Conservation (phyloP, 2,888 invertebrate species). For the Eupithecia tripunctaria region DNA sequence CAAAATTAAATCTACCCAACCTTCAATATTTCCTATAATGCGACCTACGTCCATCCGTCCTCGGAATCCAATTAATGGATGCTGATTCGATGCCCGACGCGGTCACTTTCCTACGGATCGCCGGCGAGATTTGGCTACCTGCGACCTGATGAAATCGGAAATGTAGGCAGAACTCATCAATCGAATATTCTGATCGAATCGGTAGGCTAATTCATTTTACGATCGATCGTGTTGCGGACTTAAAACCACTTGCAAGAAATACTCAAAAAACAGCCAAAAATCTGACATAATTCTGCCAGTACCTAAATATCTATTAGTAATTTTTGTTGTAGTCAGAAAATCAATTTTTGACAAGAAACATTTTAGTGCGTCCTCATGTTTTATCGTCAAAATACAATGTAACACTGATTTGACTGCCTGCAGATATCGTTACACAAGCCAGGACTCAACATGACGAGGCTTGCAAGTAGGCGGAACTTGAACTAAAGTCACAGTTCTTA, state of each 20-base stretch:
- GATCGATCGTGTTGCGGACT: neutral
- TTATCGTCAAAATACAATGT: neutral
- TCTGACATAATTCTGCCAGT: no score
- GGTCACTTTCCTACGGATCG: slow-evolving; percentile 38
- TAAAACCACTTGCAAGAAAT: neutral
- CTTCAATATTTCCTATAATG: neutral
- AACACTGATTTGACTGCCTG: neutral
- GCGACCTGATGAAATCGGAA: slow-evolving; percentile 23
- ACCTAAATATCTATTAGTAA: no score
- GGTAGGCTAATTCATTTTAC: neutral
- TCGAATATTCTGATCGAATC: neutral
- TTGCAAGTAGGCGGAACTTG: no score
- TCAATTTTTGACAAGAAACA: no score
- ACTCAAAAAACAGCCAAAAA: neutral
- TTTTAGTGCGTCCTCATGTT: no score
- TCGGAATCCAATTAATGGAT: slow-evolving; percentile 53
- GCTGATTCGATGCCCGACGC: slow-evolving; percentile 45
- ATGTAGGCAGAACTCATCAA: slow-evolving; percentile 10
- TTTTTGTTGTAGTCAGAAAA: no score
- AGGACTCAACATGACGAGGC: neutral
- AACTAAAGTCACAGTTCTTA: neutral
- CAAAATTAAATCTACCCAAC: neutral
- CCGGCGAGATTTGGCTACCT: slow-evolving; percentile 17
- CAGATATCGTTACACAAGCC: neutral
- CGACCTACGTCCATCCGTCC: neutral